Evolutionary conservation across 1,140 invertebrate genomes (phyloP).

Genomic region (Tetranychus cinnabarinus): DNA sequence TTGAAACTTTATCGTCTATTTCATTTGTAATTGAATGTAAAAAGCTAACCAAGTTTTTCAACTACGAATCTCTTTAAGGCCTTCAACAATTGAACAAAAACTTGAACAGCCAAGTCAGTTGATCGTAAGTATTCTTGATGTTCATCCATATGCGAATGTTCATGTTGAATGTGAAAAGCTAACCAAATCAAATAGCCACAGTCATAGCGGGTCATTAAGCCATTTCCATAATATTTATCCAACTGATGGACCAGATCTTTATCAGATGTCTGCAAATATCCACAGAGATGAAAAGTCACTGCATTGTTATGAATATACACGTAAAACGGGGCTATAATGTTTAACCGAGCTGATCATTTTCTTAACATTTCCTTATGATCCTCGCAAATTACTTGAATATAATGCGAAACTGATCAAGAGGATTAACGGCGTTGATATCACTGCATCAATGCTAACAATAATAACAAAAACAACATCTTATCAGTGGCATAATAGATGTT

Average conservation of each 20-base stretch:
- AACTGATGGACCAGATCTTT: slow-evolving; percentile 71
- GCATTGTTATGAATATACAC: slow-evolving; percentile 70
- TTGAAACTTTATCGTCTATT: too few species aligned
- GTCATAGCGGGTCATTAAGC: too few species aligned
- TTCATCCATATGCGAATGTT: too few species aligned
- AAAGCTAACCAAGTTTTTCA: slow-evolving; percentile 41
- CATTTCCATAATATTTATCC: slow-evolving; percentile 65
- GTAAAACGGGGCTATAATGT: slow-evolving; percentile 41
- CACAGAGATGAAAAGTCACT: slow-evolving; percentile 80
- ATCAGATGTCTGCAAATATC: slow-evolving; percentile 84
- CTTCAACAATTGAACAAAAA: too few species aligned
- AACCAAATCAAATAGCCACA: slow-evolving; percentile 57
- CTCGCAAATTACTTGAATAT: slow-evolving; percentile 28
- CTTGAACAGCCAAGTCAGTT: too few species aligned
- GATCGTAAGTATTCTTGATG: too few species aligned
- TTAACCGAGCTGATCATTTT: slow-evolving; percentile 78
- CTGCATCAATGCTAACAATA: not conserved
- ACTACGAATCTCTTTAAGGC: too few species aligned
- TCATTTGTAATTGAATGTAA: too few species aligned
- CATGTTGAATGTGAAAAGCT: slow-evolving; percentile 24
- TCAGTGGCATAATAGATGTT: too few species aligned
- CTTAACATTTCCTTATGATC: slow-evolving; percentile 71
- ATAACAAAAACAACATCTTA: too few species aligned
- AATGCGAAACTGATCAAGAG: slow-evolving; percentile 9
- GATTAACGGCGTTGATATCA: not conserved